Conservation (phyloP, 2,797 vertebrate species). For the Vireo griseus region DNA sequence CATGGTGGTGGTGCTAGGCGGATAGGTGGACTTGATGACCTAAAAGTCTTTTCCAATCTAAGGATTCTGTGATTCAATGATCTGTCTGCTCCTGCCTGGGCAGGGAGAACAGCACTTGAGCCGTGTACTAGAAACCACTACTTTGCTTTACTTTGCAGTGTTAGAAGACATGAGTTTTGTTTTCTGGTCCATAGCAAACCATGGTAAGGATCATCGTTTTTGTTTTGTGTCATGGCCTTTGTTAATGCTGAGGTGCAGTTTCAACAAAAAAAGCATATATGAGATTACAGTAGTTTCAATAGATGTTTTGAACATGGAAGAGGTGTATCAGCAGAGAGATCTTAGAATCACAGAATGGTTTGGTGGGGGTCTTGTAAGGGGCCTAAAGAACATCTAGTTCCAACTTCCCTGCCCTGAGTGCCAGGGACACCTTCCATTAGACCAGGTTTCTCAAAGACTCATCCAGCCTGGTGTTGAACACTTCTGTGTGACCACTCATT, state of each 20-base stretch:
- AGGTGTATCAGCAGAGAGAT: neutral
- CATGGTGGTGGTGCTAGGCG: neutral
- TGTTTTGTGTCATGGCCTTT: neutral
- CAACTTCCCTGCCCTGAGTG: neutral
- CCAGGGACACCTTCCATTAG: neutral
- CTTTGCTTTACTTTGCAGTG: neutral
- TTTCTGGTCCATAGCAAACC: neutral
- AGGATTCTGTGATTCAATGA: neutral
- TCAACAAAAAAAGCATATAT: neutral
- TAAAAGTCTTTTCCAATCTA: neutral
- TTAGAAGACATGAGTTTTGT: neutral
- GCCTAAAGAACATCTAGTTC: neutral
- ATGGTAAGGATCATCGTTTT: accelerated
- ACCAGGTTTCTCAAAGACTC: neutral
- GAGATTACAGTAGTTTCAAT: neutral
- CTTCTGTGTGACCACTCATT: neutral
- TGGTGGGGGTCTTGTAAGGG: neutral
- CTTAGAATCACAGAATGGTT: neutral
- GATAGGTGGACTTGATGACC: neutral
- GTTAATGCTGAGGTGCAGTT: neutral
- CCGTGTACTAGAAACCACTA: neutral
- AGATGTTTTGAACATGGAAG: neutral
- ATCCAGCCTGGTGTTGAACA: neutral
- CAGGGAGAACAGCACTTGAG: neutral
- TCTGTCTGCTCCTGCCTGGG: neutral